phyloP scores from a whole-genome alignment of 2,888 invertebrate genomes.

The Nymphalis urticae region DNA sequence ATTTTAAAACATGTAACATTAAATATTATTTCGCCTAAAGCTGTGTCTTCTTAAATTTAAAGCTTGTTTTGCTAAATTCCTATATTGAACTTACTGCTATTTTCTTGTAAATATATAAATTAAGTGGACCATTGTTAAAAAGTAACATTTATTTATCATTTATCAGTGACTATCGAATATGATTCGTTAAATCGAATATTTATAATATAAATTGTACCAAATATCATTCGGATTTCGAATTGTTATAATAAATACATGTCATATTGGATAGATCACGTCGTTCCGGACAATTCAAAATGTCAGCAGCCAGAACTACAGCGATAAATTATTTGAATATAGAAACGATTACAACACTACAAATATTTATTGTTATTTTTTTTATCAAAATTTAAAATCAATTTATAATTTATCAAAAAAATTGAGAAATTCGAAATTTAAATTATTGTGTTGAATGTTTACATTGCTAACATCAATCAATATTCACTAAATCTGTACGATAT shows the following conservation, averaged over 20 bases:
- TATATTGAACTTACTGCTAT: conserved; percentile 19
- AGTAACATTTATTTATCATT: not conserved
- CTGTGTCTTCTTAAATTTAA: conserved; percentile 24
- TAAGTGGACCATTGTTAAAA: conserved; percentile 28
- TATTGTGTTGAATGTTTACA: too few species aligned
- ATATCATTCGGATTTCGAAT: not conserved
- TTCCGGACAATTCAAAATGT: not conserved
- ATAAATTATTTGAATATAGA: too few species aligned
- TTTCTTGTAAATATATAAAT: conserved; percentile 25
- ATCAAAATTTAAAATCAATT: too few species aligned
- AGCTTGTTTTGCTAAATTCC: conserved; percentile 33
- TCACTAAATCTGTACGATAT: not conserved
- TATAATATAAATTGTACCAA: not conserved
- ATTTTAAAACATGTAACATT: conserved; percentile 11
- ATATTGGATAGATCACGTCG: not conserved
- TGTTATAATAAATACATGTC: too few species aligned
- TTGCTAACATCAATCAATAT: not conserved
- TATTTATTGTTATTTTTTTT: too few species aligned
- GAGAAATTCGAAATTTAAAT: too few species aligned
- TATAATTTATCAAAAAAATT: too few species aligned
- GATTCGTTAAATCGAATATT: not conserved
- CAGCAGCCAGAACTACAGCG: too few species aligned
- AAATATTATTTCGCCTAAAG: conserved; percentile 29
- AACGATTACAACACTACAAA: too few species aligned
- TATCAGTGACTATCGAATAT: not conserved